Evolutionary conservation across 2,113 vertebrate species (phyloP).

Genomic region (Ceyx margarethae): DNA sequence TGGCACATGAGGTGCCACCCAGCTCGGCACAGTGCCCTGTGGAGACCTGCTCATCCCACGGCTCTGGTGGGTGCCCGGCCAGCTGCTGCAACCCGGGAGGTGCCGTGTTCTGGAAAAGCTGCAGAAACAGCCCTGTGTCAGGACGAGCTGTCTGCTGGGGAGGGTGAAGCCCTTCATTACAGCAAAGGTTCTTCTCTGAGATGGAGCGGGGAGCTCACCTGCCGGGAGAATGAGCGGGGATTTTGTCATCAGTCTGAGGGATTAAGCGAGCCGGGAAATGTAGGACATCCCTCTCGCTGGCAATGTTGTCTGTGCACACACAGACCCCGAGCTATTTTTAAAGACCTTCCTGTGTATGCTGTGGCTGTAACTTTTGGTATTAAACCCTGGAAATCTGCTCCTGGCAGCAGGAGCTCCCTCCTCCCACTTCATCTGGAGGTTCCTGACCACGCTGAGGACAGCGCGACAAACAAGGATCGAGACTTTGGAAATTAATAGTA

Average conservation of each 20-base stretch:
- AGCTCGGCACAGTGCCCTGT: rapidly evolving
- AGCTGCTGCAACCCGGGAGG: rapidly evolving
- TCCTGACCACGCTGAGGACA: background rate
- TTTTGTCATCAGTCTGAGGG: slow-evolving; percentile 17
- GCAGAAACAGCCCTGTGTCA: rapidly evolving
- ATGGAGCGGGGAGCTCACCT: background rate
- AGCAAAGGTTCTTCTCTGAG: background rate
- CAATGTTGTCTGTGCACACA: background rate
- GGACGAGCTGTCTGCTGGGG: background rate
- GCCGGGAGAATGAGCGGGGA: background rate
- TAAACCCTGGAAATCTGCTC: background rate
- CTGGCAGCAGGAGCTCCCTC: background rate
- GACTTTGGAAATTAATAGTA: background rate
- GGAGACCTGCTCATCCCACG: rapidly evolving
- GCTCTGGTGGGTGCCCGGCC: rapidly evolving
- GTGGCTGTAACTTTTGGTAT: background rate
- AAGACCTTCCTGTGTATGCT: background rate
- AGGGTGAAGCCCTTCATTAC: rapidly evolving
- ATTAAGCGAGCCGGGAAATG: slow-evolving; percentile 17
- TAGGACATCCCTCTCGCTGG: background rate
- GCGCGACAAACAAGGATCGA: background rate
- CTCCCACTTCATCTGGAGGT: background rate
- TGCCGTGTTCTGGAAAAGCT: rapidly evolving
- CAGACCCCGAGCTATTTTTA: slow-evolving; percentile 13
- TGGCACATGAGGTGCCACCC: rapidly evolving